Base-by-base conservation (phyloP, 64 coral and sea anemone genomes). In the Hydrozoanthus tunicans region DNA sequence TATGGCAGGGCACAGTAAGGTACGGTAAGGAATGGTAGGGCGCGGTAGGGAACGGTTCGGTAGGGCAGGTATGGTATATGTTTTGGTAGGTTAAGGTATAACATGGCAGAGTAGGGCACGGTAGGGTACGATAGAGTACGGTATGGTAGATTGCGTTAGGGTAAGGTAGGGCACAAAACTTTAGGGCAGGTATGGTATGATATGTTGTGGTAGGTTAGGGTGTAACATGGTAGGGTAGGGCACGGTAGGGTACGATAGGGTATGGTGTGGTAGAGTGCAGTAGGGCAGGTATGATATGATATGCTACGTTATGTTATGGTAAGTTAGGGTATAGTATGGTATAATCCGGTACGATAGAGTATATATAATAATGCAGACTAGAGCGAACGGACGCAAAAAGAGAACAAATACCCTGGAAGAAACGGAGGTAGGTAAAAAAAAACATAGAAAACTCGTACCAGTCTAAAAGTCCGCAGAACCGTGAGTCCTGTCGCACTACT, bases 401-500 rank as follows among this genome's bases (percentile, higher is more conserved):
- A 20, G 20, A 20, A 20, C 20, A 20, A 20, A 20, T 20, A 20
- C 20, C 20, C 20, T 20, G 20, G 20, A 20, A 20, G 20, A 20
- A 20, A 20, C 20, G 20, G 20, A 20, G 20, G 20, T 5, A 23
- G 7, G 15, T 13, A n/a, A 59, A 55, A 51, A 51, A 75, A 2
- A 53, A 70, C 0, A 13, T 15, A 79, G 3, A 3, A 10, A 66
- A 15, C 11, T 71, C 94, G 58, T 92, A 98, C 96, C 92, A 98
- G 70, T 98, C 96, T 91, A 43, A 98, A 98, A 6, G 94, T 93
- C 32, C 96, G 80, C 1, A 98, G 73, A 55, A 98, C 90, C 64
- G 91, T 98, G 4, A 98, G 85, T 24, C 94, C 92, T 8, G 90
- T 72, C 6, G 91, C 96, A 51, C 82, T 81, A 7, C 73, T 91